Conservation (phyloP, 2,888 invertebrate species). For the Xestia sexstrigata region DNA sequence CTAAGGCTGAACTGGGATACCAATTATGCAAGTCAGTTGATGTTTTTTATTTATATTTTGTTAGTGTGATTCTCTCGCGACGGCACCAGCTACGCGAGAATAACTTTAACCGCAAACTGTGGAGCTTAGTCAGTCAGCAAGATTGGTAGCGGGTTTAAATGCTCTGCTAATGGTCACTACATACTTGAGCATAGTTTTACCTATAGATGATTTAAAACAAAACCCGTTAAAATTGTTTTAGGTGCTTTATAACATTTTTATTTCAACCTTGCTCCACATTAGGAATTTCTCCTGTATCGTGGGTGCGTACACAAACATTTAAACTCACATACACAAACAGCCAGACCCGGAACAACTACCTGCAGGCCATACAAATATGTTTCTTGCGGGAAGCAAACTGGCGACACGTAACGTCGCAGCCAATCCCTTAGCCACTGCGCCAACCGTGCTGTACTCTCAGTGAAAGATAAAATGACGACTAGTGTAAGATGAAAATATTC, state of each 20-base stretch:
- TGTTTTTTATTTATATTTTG: constrained; percentile 3
- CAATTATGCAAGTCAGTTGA: constrained; percentile 2
- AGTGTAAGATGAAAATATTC: not conserved
- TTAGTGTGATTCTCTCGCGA: not conserved
- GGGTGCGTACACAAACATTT: not conserved
- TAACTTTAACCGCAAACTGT: constrained; percentile 22
- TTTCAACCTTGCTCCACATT: not conserved
- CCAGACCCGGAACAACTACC: not conserved
- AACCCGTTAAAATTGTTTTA: not conserved
- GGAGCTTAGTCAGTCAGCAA: constrained; percentile 28
- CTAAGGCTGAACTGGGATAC: not conserved
- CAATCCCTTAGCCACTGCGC: not conserved
- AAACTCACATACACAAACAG: not conserved
- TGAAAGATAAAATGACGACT: not conserved
- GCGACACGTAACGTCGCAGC: not conserved
- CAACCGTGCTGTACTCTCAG: not conserved
- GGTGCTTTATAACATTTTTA: too few relatives aligned
- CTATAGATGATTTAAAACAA: not conserved
- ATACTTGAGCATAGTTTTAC: not conserved
- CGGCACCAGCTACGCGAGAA: constrained; percentile 1
- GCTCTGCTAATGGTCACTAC: constrained; percentile 4
- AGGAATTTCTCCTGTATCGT: not conserved
- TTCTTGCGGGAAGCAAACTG: not conserved
- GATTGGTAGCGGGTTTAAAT: constrained; percentile 16
- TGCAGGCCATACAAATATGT: not conserved